phyloP scores from a whole-genome alignment of 1,140 invertebrate species.

The Brachionus rotundiformis region DNA sequence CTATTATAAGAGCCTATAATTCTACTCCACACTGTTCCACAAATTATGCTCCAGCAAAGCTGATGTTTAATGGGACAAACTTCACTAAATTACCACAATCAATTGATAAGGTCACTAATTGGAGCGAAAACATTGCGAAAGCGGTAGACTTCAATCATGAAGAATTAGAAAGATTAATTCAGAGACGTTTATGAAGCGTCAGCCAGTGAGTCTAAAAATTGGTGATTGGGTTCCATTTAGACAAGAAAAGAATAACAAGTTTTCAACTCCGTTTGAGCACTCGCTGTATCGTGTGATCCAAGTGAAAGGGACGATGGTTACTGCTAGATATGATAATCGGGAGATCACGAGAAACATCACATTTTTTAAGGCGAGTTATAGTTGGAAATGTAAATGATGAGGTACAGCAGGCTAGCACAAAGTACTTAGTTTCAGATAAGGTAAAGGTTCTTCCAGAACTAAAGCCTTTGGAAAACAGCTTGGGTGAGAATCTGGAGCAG shows the following conservation, averaged over 20 bases:
- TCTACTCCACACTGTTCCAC: not conserved
- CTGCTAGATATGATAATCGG: not conserved
- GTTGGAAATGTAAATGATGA: not conserved
- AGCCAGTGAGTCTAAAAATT: no score
- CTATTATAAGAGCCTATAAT: not conserved
- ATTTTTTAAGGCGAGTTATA: not conserved
- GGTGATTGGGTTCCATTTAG: no score
- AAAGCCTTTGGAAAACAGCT: no score
- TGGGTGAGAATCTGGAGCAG: no score
- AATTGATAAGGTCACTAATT: not conserved
- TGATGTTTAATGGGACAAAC: not conserved
- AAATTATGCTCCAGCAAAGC: not conserved
- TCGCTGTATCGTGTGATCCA: no score
- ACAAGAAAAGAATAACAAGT: no score
- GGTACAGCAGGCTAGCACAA: not conserved
- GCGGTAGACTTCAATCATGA: not conserved
- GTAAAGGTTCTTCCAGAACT: not conserved
- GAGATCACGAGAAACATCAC: not conserved
- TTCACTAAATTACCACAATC: not conserved
- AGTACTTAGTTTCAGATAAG: not conserved
- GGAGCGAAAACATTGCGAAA: not conserved
- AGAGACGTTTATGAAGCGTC: no score
- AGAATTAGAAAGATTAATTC: no score
- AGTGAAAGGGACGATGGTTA: not conserved
- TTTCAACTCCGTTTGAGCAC: no score